Conservation (phyloP, 2,888 invertebrate genomes). For the Caradrina kadenii region DNA sequence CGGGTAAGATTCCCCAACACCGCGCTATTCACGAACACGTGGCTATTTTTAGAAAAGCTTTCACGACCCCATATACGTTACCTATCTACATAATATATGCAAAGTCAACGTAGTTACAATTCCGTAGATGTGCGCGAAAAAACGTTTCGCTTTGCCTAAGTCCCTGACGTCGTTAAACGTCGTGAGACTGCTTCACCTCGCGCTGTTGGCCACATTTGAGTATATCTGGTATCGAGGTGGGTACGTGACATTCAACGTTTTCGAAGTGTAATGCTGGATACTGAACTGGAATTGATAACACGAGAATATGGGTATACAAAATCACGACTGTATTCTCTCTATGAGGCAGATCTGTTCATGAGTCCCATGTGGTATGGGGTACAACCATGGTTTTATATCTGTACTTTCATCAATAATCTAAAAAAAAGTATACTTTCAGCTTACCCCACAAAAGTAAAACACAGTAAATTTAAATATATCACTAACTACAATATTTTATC, state of each 20-base stretch:
- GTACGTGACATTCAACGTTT: not conserved
- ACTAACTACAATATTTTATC: not conserved
- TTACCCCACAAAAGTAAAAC: too few relatives aligned
- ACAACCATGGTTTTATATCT: too few relatives aligned
- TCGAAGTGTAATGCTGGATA: not conserved
- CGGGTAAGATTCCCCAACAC: not conserved
- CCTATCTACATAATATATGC: constrained; percentile 23
- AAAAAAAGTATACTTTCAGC: too few relatives aligned
- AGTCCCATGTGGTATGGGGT: too few relatives aligned
- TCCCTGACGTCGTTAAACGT: constrained; percentile 51
- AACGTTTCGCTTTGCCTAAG: constrained; percentile 27
- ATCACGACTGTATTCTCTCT: not conserved
- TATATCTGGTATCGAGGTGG: constrained; percentile 15
- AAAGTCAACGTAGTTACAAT: constrained; percentile 34
- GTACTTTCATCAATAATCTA: too few relatives aligned
- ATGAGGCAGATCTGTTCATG: too few relatives aligned
- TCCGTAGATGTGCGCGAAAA: constrained; percentile 16
- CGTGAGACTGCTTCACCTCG: not conserved
- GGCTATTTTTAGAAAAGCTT: constrained; percentile 17
- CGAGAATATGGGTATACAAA: too few relatives aligned
- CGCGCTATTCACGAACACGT: not conserved
- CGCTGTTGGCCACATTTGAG: constrained; percentile 34
- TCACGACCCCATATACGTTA: constrained; percentile 3
- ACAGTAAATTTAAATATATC: not conserved
- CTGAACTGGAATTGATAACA: not conserved